These are phyloP conservation scores for Himalopsyche anomala DNA, from an alignment of 2,888 invertebrate genomes.

Conservation along the genomic window DNA sequence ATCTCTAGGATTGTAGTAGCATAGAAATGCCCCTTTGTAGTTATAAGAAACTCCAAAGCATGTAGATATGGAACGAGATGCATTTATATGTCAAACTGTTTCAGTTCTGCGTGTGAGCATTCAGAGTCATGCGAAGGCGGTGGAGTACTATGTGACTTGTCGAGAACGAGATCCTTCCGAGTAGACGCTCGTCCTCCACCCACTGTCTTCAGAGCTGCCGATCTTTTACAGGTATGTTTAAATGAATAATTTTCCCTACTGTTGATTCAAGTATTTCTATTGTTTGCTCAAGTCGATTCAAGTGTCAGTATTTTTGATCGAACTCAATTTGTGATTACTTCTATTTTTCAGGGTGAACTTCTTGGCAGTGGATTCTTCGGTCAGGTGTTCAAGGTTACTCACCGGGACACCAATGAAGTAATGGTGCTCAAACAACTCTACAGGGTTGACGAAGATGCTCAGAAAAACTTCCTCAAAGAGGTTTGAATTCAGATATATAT, in stretches of 20 bases:
- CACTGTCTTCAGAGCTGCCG: constrained; percentile 93
- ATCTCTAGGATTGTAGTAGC: too few relatives aligned
- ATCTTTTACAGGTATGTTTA: constrained; percentile 80
- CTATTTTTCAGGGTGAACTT: constrained; percentile 83
- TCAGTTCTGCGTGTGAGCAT: constrained; percentile 70
- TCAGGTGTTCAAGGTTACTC: constrained; percentile 93
- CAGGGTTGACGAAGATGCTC: constrained; percentile 95
- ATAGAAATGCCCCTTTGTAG: too few relatives aligned
- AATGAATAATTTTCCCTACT: background rate
- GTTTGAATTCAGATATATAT: constrained; percentile 69
- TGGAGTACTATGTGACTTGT: constrained; percentile 81
- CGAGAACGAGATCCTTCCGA: constrained; percentile 92
- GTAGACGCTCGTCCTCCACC: constrained; percentile 80
- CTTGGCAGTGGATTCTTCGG: constrained; percentile 97
- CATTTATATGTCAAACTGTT: constrained; percentile 48
- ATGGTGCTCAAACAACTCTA: constrained; percentile 97
- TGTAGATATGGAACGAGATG: too few relatives aligned
- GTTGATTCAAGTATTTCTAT: too few relatives aligned
- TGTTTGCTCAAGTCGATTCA: background rate
- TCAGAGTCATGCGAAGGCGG: constrained; percentile 67
- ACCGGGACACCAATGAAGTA: constrained; percentile 91
- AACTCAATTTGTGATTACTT: background rate
- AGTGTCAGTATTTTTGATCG: too few relatives aligned
- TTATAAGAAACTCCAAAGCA: too few relatives aligned
- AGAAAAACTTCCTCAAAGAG: constrained; percentile 95